Conservation (phyloP, 1,140 invertebrate species). For the Caenorhabditis inopinata region DNA sequence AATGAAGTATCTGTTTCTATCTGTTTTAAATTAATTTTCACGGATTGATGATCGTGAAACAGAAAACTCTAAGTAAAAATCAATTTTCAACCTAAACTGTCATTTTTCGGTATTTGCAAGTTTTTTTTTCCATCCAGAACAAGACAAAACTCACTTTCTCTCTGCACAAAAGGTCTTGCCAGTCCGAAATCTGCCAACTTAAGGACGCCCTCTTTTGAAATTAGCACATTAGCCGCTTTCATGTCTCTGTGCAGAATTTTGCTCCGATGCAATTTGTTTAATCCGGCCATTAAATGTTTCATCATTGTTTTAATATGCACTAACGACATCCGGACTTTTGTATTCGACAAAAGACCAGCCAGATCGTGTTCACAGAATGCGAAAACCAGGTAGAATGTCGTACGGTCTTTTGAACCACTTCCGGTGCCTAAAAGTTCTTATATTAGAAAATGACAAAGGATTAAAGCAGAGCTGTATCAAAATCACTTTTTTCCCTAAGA, state of each 20-base stretch:
- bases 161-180: conserved; percentile 61
- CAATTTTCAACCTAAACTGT: no score
- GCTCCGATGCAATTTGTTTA: conserved; percentile 57
- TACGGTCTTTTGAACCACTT: conserved; percentile 66
- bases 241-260: conserved; percentile 76
- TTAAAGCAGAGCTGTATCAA: no score
- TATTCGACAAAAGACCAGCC: conserved; percentile 90
- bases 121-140: not conserved
- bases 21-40: no score
- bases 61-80: no score
- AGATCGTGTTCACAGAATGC: conserved; percentile 99
- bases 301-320: conserved; percentile 97
- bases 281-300: conserved; percentile 90
- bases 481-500: no score
- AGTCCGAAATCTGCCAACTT: conserved; percentile 71
- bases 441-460: conserved; percentile 72
- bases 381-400: conserved; percentile 95
- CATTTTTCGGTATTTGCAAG: not conserved
- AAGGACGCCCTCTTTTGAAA: conserved; percentile 88
- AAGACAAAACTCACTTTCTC: conserved; percentile 69
- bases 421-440: not conserved
- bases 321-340: conserved; percentile 89
- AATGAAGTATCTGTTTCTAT: no score
- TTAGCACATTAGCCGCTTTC: conserved; percentile 98
- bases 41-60: no score